Evolutionary conservation across 2,113 vertebrate species (phyloP).

Genomic region (Pygoscelis adeliae): DNA sequence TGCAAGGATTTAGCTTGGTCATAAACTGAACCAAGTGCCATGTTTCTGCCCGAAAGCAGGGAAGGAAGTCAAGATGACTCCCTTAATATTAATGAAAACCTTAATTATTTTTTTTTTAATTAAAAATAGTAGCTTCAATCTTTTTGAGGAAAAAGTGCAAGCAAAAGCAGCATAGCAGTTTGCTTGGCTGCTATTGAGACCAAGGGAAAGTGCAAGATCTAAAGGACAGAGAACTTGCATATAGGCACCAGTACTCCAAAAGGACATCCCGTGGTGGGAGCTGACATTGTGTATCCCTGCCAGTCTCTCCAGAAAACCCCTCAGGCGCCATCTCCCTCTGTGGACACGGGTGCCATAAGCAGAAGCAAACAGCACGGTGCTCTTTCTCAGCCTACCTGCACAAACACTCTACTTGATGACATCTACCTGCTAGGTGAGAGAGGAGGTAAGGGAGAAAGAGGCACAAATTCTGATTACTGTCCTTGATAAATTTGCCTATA

Average conservation of each 20-base stretch:
- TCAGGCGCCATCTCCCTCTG: background rate
- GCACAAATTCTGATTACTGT: background rate
- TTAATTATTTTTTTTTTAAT: background rate
- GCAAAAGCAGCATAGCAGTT: background rate
- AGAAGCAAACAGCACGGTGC: background rate
- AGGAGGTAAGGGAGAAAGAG: background rate
- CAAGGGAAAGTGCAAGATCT: background rate
- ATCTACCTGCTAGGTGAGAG: fast-evolving
- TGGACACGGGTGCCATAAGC: fast-evolving
- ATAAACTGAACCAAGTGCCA: background rate
- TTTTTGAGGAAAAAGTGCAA: background rate
- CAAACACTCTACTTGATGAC: background rate
- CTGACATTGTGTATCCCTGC: background rate
- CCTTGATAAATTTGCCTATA: background rate
- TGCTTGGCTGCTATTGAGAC: background rate
- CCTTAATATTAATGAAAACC: background rate
- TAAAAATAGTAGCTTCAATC: background rate
- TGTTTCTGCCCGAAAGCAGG: background rate
- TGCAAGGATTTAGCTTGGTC: background rate
- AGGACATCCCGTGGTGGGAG: background rate
- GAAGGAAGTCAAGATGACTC: background rate
- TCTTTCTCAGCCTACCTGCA: background rate
- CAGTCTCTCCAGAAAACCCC: background rate
- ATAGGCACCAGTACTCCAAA: background rate
- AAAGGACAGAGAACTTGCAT: background rate